Base-by-base conservation (phyloP, 2,113 vertebrate genomes). In the Scatophagus argus region DNA sequence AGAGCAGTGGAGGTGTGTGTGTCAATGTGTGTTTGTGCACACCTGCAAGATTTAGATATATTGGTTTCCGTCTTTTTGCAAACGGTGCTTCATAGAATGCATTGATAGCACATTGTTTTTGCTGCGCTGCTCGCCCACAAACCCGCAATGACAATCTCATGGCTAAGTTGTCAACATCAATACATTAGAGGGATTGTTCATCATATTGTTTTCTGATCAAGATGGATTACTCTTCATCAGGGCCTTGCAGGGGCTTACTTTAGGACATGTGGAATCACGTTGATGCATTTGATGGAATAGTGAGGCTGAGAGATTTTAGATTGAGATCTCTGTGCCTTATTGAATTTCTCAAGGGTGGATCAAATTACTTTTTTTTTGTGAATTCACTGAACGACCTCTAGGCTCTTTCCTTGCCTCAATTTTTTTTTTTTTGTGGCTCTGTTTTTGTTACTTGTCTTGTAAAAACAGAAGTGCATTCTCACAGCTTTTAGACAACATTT, bases 101-200 rank as follows among this genome's bases (percentile, higher is more conserved):
- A 31, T 39, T 62, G 81, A 88, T 84, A 65, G 78, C 89, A 71
- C 74, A 55, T 86, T 88, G 86, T 85, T 82, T 63, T 76, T 70
- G 76, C 82, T 74, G 83, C 31, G 21, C 64, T 36, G 82, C 87
- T 81, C 86, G 63, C 87, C 87, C 90, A 87, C 89, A 89, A 88
- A 86, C 67, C 87, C 82, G 7, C 87, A 76, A 77, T 49, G 77
- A 85, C 87, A 89, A 54, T 86, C 64, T 88, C 79, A 87, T 60
- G 85, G 86, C 86, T 63, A 77, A 51, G 81, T 92, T 90, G 89
- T 93, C 92, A 88, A 80, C 88, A 85, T 86, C 79, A 38, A 86
- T 86, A 62, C 86, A 81, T 87, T 84, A 87, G 86, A 82, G 63
- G 66, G 83, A 92, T 86, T 77, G 82, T 81, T 89, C 83, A 77